These are phyloP conservation scores for Liposcelis brunnea DNA, from an alignment of 2,888 invertebrate species.

Conservation along the genomic window DNA sequence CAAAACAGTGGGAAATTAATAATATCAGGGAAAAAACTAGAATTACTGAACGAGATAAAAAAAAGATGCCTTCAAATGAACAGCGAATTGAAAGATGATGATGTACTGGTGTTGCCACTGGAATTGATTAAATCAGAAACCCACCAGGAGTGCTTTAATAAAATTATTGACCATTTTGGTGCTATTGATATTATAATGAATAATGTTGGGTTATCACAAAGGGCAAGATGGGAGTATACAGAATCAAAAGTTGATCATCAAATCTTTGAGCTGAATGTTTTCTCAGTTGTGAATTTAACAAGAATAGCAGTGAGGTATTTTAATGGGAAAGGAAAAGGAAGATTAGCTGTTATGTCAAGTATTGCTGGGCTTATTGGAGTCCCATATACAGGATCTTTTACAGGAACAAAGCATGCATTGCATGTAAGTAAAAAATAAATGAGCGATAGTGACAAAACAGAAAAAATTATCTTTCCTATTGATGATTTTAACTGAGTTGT, in stretches of 20 bases:
- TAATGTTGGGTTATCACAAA: conserved; percentile 66
- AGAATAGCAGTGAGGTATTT: conserved; percentile 52
- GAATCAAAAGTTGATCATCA: conserved; percentile 50
- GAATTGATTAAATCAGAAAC: conserved; percentile 41
- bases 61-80: conserved; percentile 34
- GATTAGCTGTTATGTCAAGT: conserved; percentile 58
- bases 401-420: conserved; percentile 57
- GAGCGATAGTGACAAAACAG: too few species aligned
- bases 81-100: conserved; percentile 26
- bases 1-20: conserved; percentile 45
- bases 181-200: conserved; percentile 54
- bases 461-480: too few species aligned
- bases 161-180: conserved; percentile 48
- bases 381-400: conserved; percentile 50
- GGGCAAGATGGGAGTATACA: conserved; percentile 53
- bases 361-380: conserved; percentile 48
- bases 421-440: conserved; percentile 50
- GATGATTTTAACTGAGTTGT: too few species aligned
- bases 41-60: conserved; percentile 46
- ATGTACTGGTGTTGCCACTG: conserved; percentile 50
- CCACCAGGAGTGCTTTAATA: conserved; percentile 41
- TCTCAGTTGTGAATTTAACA: conserved; percentile 49
- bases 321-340: conserved; percentile 33
- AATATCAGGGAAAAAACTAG: conserved; percentile 44
- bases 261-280: conserved; percentile 61